Conservation (phyloP, 2,797 vertebrate species). For the Xyrichtys novacula region DNA sequence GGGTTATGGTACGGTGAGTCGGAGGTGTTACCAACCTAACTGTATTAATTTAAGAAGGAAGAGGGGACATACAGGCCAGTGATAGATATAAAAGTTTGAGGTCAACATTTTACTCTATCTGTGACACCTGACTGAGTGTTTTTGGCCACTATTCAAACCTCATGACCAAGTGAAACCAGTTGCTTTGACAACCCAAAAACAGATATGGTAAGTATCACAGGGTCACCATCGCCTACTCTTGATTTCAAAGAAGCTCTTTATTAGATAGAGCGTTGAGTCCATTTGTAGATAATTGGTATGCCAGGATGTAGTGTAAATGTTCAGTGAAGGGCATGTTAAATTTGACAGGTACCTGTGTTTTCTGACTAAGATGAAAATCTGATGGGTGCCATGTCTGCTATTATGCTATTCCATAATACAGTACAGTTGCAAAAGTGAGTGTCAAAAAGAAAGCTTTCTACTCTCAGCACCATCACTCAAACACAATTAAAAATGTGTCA, state of each 20-base stretch:
- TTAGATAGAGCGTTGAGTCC: not conserved
- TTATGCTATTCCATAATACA: constrained; percentile 31
- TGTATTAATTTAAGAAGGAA: constrained; percentile 3
- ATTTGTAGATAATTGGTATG: constrained; percentile 3
- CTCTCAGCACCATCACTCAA: constrained; percentile 11
- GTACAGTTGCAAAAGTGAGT: constrained; percentile 29
- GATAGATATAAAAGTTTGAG: not conserved
- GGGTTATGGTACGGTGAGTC: constrained; percentile 1
- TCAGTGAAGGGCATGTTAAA: not conserved
- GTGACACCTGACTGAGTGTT: not conserved
- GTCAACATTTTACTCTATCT: not conserved
- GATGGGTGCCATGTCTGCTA: not conserved
- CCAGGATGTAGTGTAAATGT: not conserved
- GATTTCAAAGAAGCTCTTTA: too few relatives aligned
- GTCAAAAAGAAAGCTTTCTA: constrained; percentile 11
- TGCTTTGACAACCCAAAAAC: not conserved
- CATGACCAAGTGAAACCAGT: not conserved
- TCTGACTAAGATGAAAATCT: constrained; percentile 7
- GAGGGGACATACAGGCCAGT: not conserved
- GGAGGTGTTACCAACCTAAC: not conserved
- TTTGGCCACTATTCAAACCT: not conserved
- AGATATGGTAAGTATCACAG: not conserved
- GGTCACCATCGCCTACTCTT: not conserved
- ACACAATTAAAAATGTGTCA: constrained; percentile 55
- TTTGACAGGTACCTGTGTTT: constrained; percentile 11